phyloP scores from a whole-genome alignment of 2,888 invertebrate species.

The Hydropsyche betteni region DNA sequence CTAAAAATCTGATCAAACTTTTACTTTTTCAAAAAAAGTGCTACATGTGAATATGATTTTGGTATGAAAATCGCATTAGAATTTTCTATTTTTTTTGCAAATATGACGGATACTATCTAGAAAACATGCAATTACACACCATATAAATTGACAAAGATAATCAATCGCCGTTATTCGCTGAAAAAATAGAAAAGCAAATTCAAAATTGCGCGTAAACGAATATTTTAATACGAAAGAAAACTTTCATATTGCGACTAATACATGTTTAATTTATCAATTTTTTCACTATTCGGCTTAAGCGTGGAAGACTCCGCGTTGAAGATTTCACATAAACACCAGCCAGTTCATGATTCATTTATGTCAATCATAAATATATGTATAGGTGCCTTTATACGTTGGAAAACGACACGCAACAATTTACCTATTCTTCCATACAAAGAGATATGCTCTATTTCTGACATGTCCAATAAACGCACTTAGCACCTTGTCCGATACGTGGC shows the following conservation, averaged over 20 bases:
- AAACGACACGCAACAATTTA: slow-evolving; percentile 24
- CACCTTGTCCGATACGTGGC: too few relatives aligned
- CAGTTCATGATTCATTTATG: slow-evolving; percentile 13
- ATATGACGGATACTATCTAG: background rate
- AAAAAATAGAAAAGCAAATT: too few relatives aligned
- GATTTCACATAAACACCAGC: too few relatives aligned
- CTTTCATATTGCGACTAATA: too few relatives aligned
- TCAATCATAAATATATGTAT: slow-evolving; percentile 2
- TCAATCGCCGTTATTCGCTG: background rate
- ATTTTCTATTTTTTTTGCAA: background rate
- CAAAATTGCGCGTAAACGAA: too few relatives aligned
- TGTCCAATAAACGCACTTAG: background rate
- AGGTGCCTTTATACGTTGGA: background rate
- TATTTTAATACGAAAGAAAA: too few relatives aligned
- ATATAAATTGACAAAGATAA: slow-evolving; percentile 9
- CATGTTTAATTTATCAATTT: too few relatives aligned
- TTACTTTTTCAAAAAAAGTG: slow-evolving; percentile 30
- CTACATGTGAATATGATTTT: background rate
- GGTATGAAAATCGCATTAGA: background rate
- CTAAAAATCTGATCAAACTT: slow-evolving; percentile 22
- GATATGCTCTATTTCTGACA: slow-evolving; percentile 22
- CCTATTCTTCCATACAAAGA: slow-evolving; percentile 11
- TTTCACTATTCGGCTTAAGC: too few relatives aligned
- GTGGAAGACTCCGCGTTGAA: too few relatives aligned
- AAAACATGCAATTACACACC: background rate